phyloP scores from a whole-genome alignment of 2,113 vertebrate species.

The Arenaria interpres region DNA sequence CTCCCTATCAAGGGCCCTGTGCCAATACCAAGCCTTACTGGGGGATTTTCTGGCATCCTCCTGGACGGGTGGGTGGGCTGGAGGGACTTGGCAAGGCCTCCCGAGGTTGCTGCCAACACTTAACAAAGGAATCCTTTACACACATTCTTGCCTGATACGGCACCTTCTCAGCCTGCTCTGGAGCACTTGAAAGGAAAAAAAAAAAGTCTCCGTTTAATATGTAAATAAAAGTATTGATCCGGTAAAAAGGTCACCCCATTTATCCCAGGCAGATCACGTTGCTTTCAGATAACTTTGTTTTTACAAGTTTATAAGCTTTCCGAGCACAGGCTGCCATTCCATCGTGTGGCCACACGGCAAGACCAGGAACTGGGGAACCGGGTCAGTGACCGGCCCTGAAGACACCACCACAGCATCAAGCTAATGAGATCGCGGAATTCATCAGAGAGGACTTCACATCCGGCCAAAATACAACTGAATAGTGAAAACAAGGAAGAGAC shows the following conservation, averaged over 20 bases:
- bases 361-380: background rate
- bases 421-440: background rate
- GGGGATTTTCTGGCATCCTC: background rate
- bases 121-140: conserved; percentile 60
- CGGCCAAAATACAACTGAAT: background rate
- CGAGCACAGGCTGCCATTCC: background rate
- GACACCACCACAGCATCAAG: background rate
- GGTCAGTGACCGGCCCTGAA: background rate
- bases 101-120: background rate
- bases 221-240: conserved; percentile 46
- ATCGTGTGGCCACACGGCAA: background rate
- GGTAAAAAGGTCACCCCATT: conserved; percentile 3
- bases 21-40: background rate
- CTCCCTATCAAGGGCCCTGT: background rate
- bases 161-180: conserved; percentile 20
- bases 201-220: background rate
- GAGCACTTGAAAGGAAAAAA: background rate
- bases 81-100: conserved; percentile 7
- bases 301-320: background rate
- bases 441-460: background rate
- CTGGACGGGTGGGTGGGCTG: conserved; percentile 7
- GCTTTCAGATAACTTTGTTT: background rate
- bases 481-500: background rate
- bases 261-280: background rate
- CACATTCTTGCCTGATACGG: background rate